A percentile compares a stretch with the other conserved stretches of the same genome.
phyloP scores from a whole-genome alignment of 2,113 vertebrate genomes.

The Neogale vison region DNA sequence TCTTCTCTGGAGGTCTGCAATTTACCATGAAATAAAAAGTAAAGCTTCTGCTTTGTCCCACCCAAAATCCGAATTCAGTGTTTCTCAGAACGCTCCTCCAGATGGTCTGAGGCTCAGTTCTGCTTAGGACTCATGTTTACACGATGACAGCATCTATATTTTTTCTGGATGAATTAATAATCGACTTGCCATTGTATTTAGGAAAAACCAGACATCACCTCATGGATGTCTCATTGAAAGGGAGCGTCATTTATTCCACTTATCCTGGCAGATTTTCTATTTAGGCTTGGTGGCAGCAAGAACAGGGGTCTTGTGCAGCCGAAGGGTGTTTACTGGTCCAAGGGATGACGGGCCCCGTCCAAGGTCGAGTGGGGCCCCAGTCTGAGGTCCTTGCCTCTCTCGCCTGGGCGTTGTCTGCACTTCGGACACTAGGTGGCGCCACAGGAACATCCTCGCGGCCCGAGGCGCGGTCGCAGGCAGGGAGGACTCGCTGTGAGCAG shows the following conservation, averaged over 20 bases:
- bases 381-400: not conserved
- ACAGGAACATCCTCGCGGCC: conserved; percentile 62
- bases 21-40: not conserved
- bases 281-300: conserved; percentile 22
- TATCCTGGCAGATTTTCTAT: conserved; percentile 34
- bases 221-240: conserved; percentile 58
- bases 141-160: conserved; percentile 69
- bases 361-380: not conserved
- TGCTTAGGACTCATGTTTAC: conserved; percentile 48
- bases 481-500: not conserved
- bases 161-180: conserved; percentile 73
- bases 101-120: conserved; percentile 34
- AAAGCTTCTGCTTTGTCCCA: not conserved
- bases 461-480: not conserved
- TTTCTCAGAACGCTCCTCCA: conserved; percentile 14
- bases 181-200: conserved; percentile 70
- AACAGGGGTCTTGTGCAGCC: not conserved
- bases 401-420: not conserved
- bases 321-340: not conserved
- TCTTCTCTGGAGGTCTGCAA: not conserved
- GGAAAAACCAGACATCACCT: conserved; percentile 77
- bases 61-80: not conserved
- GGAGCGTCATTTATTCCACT: conserved; percentile 49
- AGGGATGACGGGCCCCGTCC: not conserved
- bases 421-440: conserved; percentile 78